Evolutionary conservation across 2,797 vertebrate species (phyloP).

Genomic region (Melopsittacus undulatus): DNA sequence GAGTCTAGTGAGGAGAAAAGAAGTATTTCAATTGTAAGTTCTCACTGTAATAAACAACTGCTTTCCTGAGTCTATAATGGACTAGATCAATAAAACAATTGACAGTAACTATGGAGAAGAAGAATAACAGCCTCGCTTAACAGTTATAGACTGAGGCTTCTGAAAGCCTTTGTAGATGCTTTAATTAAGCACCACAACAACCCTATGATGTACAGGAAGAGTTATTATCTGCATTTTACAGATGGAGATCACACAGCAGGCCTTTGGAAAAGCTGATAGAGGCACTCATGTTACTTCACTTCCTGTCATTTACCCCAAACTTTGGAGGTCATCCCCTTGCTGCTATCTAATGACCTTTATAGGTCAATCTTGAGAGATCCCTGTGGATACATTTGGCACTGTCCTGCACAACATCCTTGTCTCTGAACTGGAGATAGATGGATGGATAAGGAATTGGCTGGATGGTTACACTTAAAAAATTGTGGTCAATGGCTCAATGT

Average conservation of each 20-base stretch:
- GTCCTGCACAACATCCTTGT: neutral
- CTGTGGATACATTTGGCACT: neutral
- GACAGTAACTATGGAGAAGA: conserved; percentile 38
- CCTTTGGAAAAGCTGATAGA: neutral
- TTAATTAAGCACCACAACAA: conserved; percentile 59
- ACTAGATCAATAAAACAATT: conserved; percentile 60
- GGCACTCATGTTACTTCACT: neutral
- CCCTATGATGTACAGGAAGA: neutral
- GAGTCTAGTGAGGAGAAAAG: neutral
- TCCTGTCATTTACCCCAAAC: neutral
- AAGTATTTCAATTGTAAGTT: neutral
- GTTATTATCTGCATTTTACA: neutral
- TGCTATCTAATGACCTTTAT: neutral
- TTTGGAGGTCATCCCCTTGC: neutral
- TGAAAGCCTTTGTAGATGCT: conserved; percentile 42
- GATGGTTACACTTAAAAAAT: neutral
- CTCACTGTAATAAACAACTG: conserved; percentile 23
- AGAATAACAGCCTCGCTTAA: conserved; percentile 31
- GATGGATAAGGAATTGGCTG: neutral
- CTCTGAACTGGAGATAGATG: neutral
- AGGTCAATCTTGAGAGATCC: neutral
- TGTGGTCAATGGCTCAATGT: neutral
- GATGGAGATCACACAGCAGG: neutral
- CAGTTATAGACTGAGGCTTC: conserved; percentile 22
- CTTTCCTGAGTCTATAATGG: conserved; percentile 28